Base-by-base conservation (phyloP, 2,113 vertebrate species). In the Morone chrysops region DNA sequence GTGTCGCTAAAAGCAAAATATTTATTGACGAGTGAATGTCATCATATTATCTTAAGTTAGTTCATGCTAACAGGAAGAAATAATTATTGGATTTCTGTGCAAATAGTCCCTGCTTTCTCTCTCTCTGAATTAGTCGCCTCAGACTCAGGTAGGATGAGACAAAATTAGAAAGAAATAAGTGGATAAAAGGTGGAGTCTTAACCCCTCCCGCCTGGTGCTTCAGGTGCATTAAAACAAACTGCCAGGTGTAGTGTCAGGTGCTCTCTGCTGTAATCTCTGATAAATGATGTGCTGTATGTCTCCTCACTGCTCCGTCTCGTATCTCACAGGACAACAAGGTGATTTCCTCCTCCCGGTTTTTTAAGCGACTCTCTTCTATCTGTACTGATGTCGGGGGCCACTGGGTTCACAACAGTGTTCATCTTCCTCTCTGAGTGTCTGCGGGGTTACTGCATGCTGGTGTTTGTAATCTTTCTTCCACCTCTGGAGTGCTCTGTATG, bases 271-370 rank as follows among this genome's bases (percentile, higher is more conserved):
- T 80, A 17, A 56, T 72, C 50, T 45, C 74, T 81, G 67, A 69
- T 82, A n/a, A 61, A 85, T 75, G 70, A 78, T 85, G 70, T 74
- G 1, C 66, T 86, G 69, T 86, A 14, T 87, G 87, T 91, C 72
- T 93, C 82, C 82, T 90, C 75, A 48, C 70, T 86, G 91, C 87
- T 89, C 93, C 94, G 95, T 91, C 93, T 94, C 94, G 85, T 96
- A 31, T 89, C 77, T 87, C 81, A 86, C 96, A 97, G 97, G 97
- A 97, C 86, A 92, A 96, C 90, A 90, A 98, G 97, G 96, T 97
- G 97, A 98, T 94, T 92, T 88, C 94, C 20, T 78, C 62, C 62
- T 53, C 90, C 87, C 88, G 89, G 81, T 54, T 48, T 79, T 80
- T 87, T 53, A 50, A 31, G 13, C 61, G 63, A 62, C 62, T 67